These are phyloP conservation scores for Enteromius mattozi DNA, from an alignment of 2,797 vertebrate genomes.

Conservation along the genomic window DNA sequence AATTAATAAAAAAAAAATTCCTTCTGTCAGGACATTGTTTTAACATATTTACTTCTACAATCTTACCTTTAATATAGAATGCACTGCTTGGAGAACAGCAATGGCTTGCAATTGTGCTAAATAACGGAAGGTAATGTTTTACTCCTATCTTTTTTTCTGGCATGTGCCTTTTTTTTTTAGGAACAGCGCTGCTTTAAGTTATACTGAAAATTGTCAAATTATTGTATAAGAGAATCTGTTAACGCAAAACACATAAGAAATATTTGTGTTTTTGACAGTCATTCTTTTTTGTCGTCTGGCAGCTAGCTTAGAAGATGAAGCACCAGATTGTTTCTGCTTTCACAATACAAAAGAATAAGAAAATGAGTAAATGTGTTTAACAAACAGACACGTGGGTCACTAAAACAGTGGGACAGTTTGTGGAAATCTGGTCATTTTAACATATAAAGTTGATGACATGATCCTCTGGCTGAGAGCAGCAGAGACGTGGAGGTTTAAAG, in stretches of 20 bases:
- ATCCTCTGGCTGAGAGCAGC: constrained; percentile 47
- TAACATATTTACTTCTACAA: not conserved
- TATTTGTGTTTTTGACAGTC: not conserved
- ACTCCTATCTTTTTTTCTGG: not conserved
- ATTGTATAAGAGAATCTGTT: not conserved
- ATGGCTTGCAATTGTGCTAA: not conserved
- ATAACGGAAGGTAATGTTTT: not conserved
- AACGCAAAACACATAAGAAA: not conserved
- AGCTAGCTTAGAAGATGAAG: not conserved
- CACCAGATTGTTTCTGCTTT: constrained; percentile 13
- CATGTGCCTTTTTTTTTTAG: not conserved
- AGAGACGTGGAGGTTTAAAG: constrained; percentile 46
- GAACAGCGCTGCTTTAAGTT: not conserved
- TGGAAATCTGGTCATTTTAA: constrained; percentile 44
- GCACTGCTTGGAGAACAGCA: not conserved
- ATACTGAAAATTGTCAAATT: not conserved
- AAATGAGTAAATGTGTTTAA: constrained; percentile 29
- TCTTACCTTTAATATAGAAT: not conserved
- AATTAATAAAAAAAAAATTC: not conserved
- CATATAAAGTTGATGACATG: constrained; percentile 60
- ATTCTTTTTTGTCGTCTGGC: not conserved
- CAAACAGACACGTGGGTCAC: constrained; percentile 13
- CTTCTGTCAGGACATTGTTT: not conserved
- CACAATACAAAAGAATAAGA: not conserved
- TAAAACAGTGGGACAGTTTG: constrained; percentile 8